Evolutionary conservation across 92 coral and sea anemone genomes (phyloP), one percentile per base, ranked within the genome.

Genomic region (Plumapathes pennacea): DNA sequence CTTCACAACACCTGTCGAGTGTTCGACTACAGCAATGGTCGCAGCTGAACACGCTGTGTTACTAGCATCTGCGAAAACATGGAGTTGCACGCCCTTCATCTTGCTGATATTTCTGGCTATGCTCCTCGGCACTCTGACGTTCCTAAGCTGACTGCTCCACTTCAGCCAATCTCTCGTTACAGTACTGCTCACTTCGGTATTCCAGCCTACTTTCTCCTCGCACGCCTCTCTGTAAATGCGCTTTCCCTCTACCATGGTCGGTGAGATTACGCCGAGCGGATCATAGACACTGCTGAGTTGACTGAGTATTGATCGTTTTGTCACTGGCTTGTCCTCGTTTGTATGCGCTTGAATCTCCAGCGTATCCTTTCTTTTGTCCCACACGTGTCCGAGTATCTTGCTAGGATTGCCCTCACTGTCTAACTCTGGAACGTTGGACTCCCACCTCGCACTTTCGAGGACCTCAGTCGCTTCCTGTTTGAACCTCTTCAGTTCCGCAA

Each of bases 1-100:
- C 54, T 80, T 71, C 2, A 47, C 76, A 12, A 62, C 56, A 20
- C 80, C 75, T n/a, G 75, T 32, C 9, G 22, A 25, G 27, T 46
- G 50, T 60, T 80, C 75, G 1, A 78, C 55, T 15, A 71, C 80
- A 8, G 78, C 72, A 0, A 80, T 53, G 19, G 85, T 29, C 1
- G 52, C 78, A 0, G 85, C 59, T 0, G 64, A 77, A 34, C 80
- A 79, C 24, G 80, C 86, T 18, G 64, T 24, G 14, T 72, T 77
- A 62, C 86, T 80, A 38, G 76, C 81, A 42, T 69, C 85, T 31
- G 81, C 87, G 59, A 71, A 78, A 32, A 60, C 44, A 37, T 80
- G 87, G 17, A 72, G 54, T 7, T 73, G 81, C 30, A 80, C 68
- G 3, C 54, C 67, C 46, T 62, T 57, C 32, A 65, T 36, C 50